phyloP scores from a whole-genome alignment of 2,113 vertebrate genomes.

The Irena cyanogastra region DNA sequence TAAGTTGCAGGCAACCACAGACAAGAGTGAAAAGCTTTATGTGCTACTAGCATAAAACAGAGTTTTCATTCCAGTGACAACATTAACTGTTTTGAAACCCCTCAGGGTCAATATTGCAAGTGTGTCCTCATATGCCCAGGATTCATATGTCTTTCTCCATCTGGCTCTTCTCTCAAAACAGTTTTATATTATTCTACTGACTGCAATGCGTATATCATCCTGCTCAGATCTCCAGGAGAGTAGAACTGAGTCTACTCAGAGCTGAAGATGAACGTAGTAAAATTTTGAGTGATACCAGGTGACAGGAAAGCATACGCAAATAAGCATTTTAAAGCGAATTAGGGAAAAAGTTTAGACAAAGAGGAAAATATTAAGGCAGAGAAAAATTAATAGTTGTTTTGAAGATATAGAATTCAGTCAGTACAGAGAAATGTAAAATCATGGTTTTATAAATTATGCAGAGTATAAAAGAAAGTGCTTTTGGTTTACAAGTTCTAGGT shows the following conservation, averaged over 20 bases:
- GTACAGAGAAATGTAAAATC: background rate
- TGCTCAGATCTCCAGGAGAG: background rate
- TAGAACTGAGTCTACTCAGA: background rate
- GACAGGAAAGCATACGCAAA: background rate
- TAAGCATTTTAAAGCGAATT: background rate
- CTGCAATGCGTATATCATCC: background rate
- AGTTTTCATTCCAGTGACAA: background rate
- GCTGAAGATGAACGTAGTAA: background rate
- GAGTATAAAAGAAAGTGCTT: background rate
- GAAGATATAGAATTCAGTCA: background rate
- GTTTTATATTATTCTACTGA: constrained; percentile 7
- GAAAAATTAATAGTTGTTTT: background rate
- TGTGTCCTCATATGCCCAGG: constrained; percentile 10
- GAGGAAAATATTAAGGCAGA: background rate
- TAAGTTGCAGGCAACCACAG: background rate
- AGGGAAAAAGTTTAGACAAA: background rate
- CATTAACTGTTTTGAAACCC: constrained; percentile 5
- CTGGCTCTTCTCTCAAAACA: constrained; percentile 36
- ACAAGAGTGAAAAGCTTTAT: background rate
- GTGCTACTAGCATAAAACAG: constrained; percentile 30
- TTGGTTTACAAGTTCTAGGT: background rate
- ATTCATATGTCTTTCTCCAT: background rate
- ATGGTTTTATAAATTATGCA: background rate
- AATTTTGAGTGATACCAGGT: background rate
- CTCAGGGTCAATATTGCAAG: background rate